Conservation (phyloP, 2,888 invertebrate species). For the Heteromyza rotundicornis region DNA sequence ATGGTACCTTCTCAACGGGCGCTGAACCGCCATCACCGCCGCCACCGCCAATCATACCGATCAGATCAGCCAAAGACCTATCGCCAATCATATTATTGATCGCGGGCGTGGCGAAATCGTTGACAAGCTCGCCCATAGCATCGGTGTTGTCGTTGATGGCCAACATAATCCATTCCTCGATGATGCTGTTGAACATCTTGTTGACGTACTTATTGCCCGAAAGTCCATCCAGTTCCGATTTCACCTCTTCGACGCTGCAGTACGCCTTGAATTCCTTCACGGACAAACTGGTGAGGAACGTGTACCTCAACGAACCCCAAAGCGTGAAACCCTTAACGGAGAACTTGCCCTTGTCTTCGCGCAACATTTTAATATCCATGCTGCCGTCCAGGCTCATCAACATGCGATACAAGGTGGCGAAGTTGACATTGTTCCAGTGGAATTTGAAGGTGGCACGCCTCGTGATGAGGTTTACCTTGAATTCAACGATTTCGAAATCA, state of each 20-base stretch:
- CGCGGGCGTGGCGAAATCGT: constrained; percentile 37
- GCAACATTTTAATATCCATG: constrained; percentile 27
- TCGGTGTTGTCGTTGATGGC: constrained; percentile 53
- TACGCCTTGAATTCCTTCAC: constrained; percentile 43
- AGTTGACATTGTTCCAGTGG: constrained; percentile 38
- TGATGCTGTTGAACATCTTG: constrained; percentile 47
- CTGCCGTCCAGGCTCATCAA: constrained; percentile 23
- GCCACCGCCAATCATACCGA: constrained; percentile 39
- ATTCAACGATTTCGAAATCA: constrained; percentile 39
- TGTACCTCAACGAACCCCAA: constrained; percentile 42
- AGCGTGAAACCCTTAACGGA: constrained; percentile 42
- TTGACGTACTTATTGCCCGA: constrained; percentile 45
- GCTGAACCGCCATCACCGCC: constrained; percentile 24
- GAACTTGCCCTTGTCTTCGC: constrained; percentile 46
- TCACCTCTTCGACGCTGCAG: constrained; percentile 41
- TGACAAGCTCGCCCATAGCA: constrained; percentile 36
- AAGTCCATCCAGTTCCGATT: constrained; percentile 49
- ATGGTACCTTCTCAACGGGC: constrained; percentile 21
- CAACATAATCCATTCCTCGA: constrained; percentile 50
- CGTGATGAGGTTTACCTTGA: constrained; percentile 33
- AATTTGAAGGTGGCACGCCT: constrained; percentile 43
- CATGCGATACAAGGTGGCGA: constrained; percentile 43
- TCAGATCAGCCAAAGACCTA: constrained; percentile 41
- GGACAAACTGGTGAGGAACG: constrained; percentile 33
- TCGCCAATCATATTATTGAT: constrained; percentile 48